phyloP scores from a whole-genome alignment of 2,113 vertebrate genomes.

The Bothrops jararaca region DNA sequence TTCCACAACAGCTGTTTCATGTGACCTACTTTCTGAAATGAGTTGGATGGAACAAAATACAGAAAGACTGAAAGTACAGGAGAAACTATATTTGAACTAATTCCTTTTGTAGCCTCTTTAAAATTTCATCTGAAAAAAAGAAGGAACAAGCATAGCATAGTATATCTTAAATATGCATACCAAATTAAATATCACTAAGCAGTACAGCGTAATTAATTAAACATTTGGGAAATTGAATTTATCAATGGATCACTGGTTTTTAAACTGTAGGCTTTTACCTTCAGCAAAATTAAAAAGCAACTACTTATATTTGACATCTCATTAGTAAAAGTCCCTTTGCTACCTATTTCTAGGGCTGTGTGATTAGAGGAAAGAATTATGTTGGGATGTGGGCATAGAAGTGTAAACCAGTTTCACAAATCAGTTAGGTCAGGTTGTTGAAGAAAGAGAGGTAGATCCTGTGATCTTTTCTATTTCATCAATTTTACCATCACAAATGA shows the following conservation, averaged over 20 bases:
- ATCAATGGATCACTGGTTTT: conserved; percentile 62
- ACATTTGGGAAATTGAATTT: conserved; percentile 66
- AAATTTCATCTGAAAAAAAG: conserved; percentile 49
- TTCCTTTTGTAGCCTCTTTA: conserved; percentile 44
- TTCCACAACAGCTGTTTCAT: neutral
- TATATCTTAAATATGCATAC: conserved; percentile 50
- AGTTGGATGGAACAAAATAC: conserved; percentile 18
- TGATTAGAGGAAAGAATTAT: conserved; percentile 24
- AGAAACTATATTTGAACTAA: neutral
- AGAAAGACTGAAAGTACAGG: conserved; percentile 3
- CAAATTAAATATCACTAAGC: conserved; percentile 66
- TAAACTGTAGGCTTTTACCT: conserved; percentile 55
- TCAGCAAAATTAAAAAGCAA: conserved; percentile 67
- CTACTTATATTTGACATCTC: conserved; percentile 53
- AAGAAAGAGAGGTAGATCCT: neutral
- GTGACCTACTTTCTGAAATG: neutral
- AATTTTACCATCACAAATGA: neutral
- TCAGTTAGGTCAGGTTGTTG: neutral
- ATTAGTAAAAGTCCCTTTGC: conserved; percentile 49
- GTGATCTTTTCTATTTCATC: neutral
- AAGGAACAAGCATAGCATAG: conserved; percentile 3
- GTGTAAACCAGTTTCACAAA: conserved; percentile 3
- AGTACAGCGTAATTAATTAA: conserved; percentile 68
- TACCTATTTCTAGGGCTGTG: conserved; percentile 8
- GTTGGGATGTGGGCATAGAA: conserved; percentile 1